Percentiles rank a stretch among this genome's conserved stretches.
Conservation (phyloP, 2,113 vertebrate genomes). For the Morone saxatilis region DNA sequence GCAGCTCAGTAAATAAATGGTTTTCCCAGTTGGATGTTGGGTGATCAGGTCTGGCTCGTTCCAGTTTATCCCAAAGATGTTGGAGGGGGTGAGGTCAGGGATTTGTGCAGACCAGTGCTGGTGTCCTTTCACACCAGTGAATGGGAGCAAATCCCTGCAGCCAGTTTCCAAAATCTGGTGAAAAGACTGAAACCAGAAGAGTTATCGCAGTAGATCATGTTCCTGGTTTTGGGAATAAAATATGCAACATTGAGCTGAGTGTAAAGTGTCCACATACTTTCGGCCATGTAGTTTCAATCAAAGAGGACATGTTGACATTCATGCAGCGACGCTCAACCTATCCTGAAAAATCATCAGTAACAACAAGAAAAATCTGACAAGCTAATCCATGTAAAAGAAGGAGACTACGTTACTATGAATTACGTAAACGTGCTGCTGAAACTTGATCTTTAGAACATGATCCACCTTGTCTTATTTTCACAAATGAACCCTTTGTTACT, state of each 20-base stretch:
- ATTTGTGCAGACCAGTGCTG: background rate
- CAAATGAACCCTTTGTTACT: slow-evolving; percentile 21
- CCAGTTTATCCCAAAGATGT: background rate
- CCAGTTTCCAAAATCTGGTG: background rate
- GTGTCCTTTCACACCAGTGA: background rate
- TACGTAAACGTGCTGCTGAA: background rate
- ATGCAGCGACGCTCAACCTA: background rate
- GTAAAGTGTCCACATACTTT: background rate
- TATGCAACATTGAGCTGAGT: background rate
- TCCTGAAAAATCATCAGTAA: background rate
- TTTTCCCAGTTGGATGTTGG: background rate
- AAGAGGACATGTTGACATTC: background rate
- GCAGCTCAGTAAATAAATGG: too few relatives aligned
- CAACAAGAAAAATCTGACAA: background rate
- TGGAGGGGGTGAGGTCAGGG: background rate
- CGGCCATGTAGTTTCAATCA: background rate
- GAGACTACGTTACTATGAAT: background rate
- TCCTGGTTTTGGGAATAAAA: too few relatives aligned
- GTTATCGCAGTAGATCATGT: background rate
- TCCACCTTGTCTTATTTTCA: slow-evolving; percentile 34
- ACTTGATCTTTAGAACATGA: slow-evolving; percentile 34
- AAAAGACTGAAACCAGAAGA: background rate
- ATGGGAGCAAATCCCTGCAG: background rate
- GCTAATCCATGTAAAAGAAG: background rate
- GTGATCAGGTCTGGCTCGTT: background rate